Conservation (phyloP, 53 echinoderm and acorn worm species). For the Crossaster papposus region DNA sequence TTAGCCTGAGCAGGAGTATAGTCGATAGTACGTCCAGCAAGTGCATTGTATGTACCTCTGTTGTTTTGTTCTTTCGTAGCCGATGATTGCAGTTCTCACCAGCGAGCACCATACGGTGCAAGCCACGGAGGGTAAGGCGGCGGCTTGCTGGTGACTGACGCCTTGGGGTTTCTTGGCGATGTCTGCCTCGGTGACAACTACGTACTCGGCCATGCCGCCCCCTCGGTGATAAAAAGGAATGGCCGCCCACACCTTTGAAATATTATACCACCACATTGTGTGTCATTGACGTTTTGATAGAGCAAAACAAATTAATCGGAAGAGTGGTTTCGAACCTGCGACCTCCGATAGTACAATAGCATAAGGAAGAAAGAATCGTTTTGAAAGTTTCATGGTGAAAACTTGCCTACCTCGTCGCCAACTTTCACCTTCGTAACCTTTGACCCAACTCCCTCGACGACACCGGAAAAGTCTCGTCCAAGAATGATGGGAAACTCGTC, state of each 20-base stretch:
- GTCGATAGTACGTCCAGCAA: too few relatives aligned
- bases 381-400: too few relatives aligned
- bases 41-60: constrained; percentile 63
- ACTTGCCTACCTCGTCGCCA: constrained; percentile 79
- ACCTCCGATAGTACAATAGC: too few relatives aligned
- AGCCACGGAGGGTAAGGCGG: constrained; percentile 78
- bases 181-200: constrained; percentile 67
- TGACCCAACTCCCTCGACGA: constrained; percentile 71
- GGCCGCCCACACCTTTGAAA: constrained; percentile 52
- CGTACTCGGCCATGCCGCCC: constrained; percentile 74
- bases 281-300: neutral
- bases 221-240: constrained; percentile 40
- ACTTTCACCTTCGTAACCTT: constrained; percentile 70
- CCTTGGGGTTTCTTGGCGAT: constrained; percentile 75
- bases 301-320: neutral
- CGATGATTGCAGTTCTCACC: constrained; percentile 63
- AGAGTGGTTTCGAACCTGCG: too few relatives aligned
- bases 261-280: neutral
- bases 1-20: too few relatives aligned
- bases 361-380: too few relatives aligned
- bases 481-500: constrained; percentile 74
- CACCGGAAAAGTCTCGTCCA: constrained; percentile 84
- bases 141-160: constrained; percentile 69
- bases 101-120: constrained; percentile 73
- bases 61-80: constrained; percentile 56